phyloP scores from a whole-genome alignment of 2,113 vertebrate species.

The Lepisosteus oculatus region DNA sequence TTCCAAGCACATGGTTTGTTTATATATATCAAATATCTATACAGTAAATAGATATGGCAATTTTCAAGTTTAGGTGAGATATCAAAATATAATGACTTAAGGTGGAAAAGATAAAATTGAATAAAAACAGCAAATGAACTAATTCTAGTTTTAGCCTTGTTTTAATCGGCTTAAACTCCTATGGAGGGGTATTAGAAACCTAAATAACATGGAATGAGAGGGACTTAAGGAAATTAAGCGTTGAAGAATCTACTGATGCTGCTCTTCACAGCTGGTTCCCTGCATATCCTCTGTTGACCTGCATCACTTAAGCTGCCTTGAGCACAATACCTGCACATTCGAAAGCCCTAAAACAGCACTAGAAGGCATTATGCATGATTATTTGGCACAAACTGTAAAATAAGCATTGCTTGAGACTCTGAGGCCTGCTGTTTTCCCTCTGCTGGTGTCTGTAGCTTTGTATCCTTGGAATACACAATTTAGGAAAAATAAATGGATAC shows the following conservation, averaged over 20 bases:
- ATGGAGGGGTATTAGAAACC: conserved; percentile 38
- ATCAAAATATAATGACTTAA: conserved; percentile 13
- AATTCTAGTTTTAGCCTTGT: conserved; percentile 42
- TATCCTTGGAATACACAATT: too few relatives aligned
- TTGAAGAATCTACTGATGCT: conserved; percentile 7
- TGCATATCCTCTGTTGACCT: conserved; percentile 1
- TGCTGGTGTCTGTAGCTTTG: too few relatives aligned
- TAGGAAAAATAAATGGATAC: too few relatives aligned
- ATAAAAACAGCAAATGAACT: conserved; percentile 44
- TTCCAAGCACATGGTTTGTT: too few relatives aligned
- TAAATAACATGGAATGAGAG: conserved; percentile 42
- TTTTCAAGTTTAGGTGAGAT: conserved; percentile 8
- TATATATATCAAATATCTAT: too few relatives aligned
- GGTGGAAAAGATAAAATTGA: conserved; percentile 30
- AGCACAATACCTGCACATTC: not conserved
- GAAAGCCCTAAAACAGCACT: too few relatives aligned
- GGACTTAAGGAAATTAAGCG: conserved; percentile 26
- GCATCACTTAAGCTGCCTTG: not conserved
- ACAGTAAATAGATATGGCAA: conserved; percentile 1
- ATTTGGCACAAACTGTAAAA: too few relatives aligned
- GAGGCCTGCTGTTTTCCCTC: too few relatives aligned
- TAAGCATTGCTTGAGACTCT: too few relatives aligned
- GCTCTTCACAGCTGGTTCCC: conserved; percentile 3
- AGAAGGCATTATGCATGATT: too few relatives aligned
- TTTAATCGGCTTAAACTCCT: conserved; percentile 49